Evolutionary conservation across 2,113 vertebrate genomes (phyloP).

Genomic region (Scopus umbretta): DNA sequence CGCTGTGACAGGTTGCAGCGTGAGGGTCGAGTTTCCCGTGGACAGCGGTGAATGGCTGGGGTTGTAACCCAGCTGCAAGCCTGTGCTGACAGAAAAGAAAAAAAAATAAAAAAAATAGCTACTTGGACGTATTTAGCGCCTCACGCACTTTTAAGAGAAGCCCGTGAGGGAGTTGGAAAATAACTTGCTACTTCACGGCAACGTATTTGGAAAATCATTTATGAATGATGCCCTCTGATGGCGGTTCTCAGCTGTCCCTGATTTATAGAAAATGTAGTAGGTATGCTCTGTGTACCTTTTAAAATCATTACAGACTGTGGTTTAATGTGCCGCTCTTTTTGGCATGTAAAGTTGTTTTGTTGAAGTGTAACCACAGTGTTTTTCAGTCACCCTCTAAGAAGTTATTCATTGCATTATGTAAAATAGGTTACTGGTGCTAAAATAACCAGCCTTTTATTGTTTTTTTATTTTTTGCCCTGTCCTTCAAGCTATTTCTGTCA

Average conservation of each 20-base stretch:
- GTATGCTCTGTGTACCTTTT: background rate
- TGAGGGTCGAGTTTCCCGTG: background rate
- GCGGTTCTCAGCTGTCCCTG: background rate
- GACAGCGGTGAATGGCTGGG: background rate
- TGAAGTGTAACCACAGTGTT: background rate
- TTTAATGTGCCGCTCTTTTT: background rate
- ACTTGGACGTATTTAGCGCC: background rate
- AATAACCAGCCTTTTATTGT: background rate
- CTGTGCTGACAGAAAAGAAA: too few relatives aligned
- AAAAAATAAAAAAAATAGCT: too few relatives aligned
- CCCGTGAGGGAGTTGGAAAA: background rate
- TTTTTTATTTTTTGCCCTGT: background rate
- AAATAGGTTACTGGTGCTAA: background rate
- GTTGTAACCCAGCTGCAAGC: background rate
- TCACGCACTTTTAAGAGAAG: background rate
- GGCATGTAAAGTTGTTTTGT: background rate
- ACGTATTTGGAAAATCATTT: background rate
- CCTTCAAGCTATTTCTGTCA: background rate
- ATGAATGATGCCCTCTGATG: constrained; percentile 5
- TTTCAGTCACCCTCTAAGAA: background rate
- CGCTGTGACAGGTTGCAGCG: background rate
- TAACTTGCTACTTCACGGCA: background rate
- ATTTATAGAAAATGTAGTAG: background rate
- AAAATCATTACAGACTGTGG: background rate
- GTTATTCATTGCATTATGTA: background rate